Evolutionary conservation across 2,797 vertebrate species (phyloP), one percentile per base, ranked within the genome.

Genomic region (Chanos chanos): DNA sequence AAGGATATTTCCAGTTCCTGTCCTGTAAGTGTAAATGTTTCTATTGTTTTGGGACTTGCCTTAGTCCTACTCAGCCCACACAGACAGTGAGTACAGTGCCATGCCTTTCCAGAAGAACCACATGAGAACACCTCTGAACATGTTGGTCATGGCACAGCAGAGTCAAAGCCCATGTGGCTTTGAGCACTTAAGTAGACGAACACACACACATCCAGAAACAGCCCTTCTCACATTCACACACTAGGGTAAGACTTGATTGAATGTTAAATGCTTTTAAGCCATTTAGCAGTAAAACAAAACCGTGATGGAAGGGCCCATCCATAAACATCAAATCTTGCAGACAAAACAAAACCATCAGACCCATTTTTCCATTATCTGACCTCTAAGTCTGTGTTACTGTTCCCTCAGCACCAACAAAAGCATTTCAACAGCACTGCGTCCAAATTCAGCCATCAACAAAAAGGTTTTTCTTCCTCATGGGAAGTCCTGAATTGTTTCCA

Each of bases 391-490:
- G 55, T 39, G 21, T 33, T 50, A 44, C 41, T 64, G 70, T 44
- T 64, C 61, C 68, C 70, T 36, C 25, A 44, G 61, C 41, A 40
- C 65, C 56, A 49, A 63, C 68, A 55, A 50, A 72, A 45, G 19
- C 19, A 22, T 3, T 12, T 52, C 41, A 55, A 63, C 56, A 47
- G 36, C 49, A 50, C 61, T 47, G 34, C 54, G 54, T 70, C 54
- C 47, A 70, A 64, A 55, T 60, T 43, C 60, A 64, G 45, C 49
- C 30, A 53, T 31, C 40, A 48, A 72, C 66, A 68, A 67, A 64
- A 50, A 21, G 24, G 41, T 64, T 21, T 34, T 43, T 54, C 40
- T 33, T 54, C 49, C 62, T 55, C 44, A 30, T 33, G 60, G 70
- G 60, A 59, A 64, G 27, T 5, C 1, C 48, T 51, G n/a, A 24